Evolutionary conservation across 1,140 invertebrate genomes (phyloP).

Genomic region (Eurosta solidaginis): DNA sequence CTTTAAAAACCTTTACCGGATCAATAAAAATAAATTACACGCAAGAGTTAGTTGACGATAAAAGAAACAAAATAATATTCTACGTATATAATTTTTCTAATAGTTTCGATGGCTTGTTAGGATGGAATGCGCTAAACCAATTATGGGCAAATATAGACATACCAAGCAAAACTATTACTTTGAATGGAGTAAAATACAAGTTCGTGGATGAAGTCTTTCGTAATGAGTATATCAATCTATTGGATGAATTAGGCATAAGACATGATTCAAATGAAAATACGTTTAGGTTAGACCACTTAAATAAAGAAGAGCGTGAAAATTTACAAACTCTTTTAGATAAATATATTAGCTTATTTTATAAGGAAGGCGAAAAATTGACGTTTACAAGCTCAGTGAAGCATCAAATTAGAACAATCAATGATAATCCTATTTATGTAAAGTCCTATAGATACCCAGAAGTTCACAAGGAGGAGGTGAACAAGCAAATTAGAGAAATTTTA

Average conservation of each 20-base stretch:
- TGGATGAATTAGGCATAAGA: background rate
- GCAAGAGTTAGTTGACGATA: background rate
- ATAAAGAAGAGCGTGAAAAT: conserved; percentile 9
- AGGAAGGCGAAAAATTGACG: background rate
- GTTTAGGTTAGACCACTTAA: conserved; percentile 16
- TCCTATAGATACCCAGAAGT: conserved; percentile 31
- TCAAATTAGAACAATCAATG: conserved; percentile 18
- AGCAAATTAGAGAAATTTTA: conserved; percentile 34
- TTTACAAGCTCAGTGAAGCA: conserved; percentile 30
- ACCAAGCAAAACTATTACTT: too few species aligned
- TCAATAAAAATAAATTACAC: background rate
- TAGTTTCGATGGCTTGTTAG: background rate
- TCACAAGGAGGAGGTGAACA: conserved; percentile 30
- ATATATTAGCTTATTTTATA: background rate
- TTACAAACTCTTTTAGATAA: background rate
- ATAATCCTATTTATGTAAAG: conserved; percentile 29
- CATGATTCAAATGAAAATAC: background rate
- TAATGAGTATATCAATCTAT: background rate
- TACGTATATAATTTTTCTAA: background rate
- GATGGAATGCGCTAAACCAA: background rate
- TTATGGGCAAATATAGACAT: background rate
- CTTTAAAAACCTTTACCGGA: background rate
- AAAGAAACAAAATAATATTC: background rate
- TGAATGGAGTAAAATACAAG: background rate
- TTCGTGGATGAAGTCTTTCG: background rate